Conservation (phyloP, 2,113 vertebrate genomes). For the Helogale parvula region DNA sequence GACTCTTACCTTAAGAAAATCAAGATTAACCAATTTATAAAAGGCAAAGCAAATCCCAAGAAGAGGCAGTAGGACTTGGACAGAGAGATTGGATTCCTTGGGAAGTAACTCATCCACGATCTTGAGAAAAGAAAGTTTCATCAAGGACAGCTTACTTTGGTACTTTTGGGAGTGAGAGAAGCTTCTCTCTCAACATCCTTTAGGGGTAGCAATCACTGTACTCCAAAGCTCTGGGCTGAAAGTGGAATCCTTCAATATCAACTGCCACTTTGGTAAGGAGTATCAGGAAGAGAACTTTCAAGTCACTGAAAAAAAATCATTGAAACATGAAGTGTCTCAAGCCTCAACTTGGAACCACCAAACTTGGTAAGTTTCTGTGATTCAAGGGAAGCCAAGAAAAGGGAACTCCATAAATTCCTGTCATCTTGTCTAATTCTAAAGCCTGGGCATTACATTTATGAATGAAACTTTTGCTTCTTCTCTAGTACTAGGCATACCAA, state of each 20-base stretch:
- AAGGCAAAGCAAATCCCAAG: neutral
- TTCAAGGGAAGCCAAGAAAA: neutral
- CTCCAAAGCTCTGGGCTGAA: neutral
- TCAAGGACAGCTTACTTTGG: neutral
- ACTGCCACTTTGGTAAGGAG: neutral
- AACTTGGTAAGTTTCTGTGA: neutral
- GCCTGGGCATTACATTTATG: neutral
- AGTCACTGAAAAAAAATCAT: neutral
- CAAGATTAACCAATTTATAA: constrained; percentile 4
- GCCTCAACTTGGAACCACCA: neutral
- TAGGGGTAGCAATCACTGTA: neutral
- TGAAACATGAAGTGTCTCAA: neutral
- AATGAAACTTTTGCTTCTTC: neutral
- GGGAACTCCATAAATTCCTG: neutral
- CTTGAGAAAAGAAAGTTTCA: neutral
- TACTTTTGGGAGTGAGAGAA: neutral
- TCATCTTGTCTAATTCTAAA: neutral
- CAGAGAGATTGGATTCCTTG: neutral
- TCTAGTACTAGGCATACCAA: neutral
- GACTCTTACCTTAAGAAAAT: constrained; percentile 8
- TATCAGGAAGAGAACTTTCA: neutral
- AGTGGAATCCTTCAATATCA: neutral
- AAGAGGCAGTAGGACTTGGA: neutral
- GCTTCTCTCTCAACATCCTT: neutral
- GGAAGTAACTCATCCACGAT: neutral